A percentile compares a stretch with the other conserved stretches of the same genome.
phyloP scores from a whole-genome alignment of 2,113 vertebrate species.

The Strix uralensis region DNA sequence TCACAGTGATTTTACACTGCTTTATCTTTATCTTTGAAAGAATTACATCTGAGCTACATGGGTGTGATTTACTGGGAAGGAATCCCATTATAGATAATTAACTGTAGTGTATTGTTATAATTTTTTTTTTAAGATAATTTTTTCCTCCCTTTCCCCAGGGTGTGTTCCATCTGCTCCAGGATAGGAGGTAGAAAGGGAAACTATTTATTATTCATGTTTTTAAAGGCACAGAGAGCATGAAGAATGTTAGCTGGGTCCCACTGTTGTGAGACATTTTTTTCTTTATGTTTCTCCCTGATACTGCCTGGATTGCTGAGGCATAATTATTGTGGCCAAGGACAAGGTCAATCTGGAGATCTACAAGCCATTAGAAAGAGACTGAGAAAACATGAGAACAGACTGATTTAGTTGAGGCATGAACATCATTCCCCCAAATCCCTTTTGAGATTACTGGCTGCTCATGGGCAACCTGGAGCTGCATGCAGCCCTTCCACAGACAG shows the following conservation, averaged over 20 bases:
- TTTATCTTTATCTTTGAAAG: neutral
- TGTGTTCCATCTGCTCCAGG: neutral
- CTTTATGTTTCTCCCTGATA: neutral
- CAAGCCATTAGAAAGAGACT: neutral
- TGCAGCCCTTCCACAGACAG: neutral
- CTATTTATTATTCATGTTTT: constrained; percentile 16
- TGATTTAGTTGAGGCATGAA: neutral
- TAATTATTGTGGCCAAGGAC: neutral
- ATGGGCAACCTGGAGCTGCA: rapidly evolving
- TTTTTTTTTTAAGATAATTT: neutral
- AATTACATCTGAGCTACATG: neutral
- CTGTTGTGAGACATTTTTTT: neutral
- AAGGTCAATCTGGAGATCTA: neutral
- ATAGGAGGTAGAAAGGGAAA: neutral
- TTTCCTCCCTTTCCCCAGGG: neutral
- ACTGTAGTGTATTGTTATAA: neutral
- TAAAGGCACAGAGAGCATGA: neutral
- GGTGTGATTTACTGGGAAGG: neutral
- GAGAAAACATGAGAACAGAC: neutral
- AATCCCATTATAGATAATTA: neutral
- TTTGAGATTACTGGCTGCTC: neutral
- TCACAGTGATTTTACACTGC: neutral
- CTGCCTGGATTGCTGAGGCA: neutral
- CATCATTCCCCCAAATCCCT: neutral
- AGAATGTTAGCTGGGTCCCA: neutral